phyloP scores from a whole-genome alignment of 2,888 invertebrate species.

The Germaria angustata region DNA sequence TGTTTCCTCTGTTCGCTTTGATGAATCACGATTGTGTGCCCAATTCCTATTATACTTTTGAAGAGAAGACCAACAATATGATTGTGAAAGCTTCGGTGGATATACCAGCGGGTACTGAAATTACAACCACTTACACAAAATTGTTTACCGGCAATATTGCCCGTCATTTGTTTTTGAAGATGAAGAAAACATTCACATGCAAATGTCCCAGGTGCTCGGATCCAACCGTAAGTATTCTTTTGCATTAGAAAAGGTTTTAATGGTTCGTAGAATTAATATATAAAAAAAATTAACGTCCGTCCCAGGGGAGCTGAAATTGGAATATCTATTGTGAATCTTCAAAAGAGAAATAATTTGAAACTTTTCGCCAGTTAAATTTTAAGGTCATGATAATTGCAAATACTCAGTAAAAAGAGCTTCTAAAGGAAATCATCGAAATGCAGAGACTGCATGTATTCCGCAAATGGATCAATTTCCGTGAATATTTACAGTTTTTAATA shows the following conservation, averaged over 20 bases:
- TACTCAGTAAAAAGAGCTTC: no score
- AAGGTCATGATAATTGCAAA: no score
- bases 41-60: conserved; percentile 86
- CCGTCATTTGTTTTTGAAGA: conserved; percentile 83
- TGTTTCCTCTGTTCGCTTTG: conserved; percentile 85
- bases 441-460: no score
- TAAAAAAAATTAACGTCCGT: no score
- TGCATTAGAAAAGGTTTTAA: background rate
- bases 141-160: conserved; percentile 85
- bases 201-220: conserved; percentile 85
- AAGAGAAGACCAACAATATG: conserved; percentile 82
- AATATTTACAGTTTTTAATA: no score
- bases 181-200: conserved; percentile 86
- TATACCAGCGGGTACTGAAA: conserved; percentile 84
- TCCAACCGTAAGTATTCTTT: conserved; percentile 82
- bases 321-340: no score
- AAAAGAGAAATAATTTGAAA: no score
- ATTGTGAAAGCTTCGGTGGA: conserved; percentile 82
- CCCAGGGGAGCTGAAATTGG: no score
- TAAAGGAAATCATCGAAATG: no score
- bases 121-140: conserved; percentile 87
- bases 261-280: background rate
- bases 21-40: conserved; percentile 87
- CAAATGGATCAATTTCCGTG: no score
- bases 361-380: no score